Percentiles rank a stretch among this genome's conserved stretches.
Evolutionary conservation across 2,113 vertebrate genomes (phyloP).

Genomic region (Acinonyx jubatus): DNA sequence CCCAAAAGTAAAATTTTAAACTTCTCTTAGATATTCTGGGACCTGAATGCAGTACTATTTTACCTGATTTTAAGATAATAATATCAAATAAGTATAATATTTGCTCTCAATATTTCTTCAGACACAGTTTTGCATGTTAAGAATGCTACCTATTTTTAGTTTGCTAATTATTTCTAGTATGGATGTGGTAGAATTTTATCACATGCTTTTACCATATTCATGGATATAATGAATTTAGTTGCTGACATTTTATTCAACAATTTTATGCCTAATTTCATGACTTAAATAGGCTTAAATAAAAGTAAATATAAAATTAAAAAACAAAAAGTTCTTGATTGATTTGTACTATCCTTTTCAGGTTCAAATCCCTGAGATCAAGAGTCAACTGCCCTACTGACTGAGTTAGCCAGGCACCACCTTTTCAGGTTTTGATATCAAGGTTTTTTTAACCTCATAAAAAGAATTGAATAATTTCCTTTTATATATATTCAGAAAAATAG

Average conservation of each 20-base stretch:
- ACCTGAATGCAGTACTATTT: not conserved
- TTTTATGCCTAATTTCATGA: not conserved
- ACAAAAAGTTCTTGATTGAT: not conserved
- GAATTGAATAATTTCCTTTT: not conserved
- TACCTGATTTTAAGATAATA: not conserved
- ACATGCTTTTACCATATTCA: not conserved
- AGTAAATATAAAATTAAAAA: not conserved
- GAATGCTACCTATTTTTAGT: not conserved
- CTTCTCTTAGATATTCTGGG: not conserved
- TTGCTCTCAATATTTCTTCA: not conserved
- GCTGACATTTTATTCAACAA: not conserved
- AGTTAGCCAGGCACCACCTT: not conserved
- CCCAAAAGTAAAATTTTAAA: not conserved
- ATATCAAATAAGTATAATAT: not conserved
- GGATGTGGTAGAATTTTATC: not conserved
- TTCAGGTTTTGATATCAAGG: not conserved
- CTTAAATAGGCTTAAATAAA: not conserved
- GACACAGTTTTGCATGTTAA: not conserved
- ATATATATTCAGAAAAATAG: not conserved
- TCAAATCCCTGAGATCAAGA: not conserved
- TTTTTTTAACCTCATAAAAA: not conserved
- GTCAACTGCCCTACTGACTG: too few relatives aligned
- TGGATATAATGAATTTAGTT: not conserved
- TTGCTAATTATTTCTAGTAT: not conserved
- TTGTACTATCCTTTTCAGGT: not conserved